These are phyloP conservation scores for Pachypanchax playfairii DNA, from an alignment of 2,113 vertebrate genomes.

Conservation along the genomic window DNA sequence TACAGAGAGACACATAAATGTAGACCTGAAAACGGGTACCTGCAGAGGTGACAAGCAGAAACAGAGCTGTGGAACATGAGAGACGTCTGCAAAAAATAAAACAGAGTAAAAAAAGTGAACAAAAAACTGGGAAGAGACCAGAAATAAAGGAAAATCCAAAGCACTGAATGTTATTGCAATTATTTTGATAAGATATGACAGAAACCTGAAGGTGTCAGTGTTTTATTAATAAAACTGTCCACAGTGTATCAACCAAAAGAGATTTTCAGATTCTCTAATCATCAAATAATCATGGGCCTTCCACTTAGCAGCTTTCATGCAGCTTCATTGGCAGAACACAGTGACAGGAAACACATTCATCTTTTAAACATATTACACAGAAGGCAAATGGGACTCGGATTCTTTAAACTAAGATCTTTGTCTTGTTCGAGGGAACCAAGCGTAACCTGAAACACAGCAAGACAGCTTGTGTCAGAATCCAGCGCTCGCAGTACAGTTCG, in stretches of 20 bases:
- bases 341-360: constrained; percentile 41
- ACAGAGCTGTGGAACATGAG: constrained; percentile 23
- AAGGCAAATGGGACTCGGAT: constrained; percentile 24
- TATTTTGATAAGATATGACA: neutral
- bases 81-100: constrained; percentile 8
- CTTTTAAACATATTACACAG: constrained; percentile 46
- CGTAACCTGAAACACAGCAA: constrained; percentile 8
- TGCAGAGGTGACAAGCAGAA: constrained; percentile 19
- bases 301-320: constrained; percentile 20
- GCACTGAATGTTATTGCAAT: no score
- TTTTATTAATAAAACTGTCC: constrained; percentile 25
- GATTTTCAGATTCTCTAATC: constrained; percentile 15
- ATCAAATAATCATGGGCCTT: constrained; percentile 46
- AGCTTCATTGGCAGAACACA: constrained; percentile 25
- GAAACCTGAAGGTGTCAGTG: neutral
- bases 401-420: constrained; percentile 44
- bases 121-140: constrained; percentile 13
- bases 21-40: no score
- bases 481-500: constrained; percentile 1
- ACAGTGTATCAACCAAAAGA: constrained; percentile 1
- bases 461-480: constrained; percentile 20
- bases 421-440: constrained; percentile 36
- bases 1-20: constrained; percentile 26
- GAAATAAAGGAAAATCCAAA: constrained; percentile 3
- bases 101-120: neutral